phyloP scores from a whole-genome alignment of 2,113 vertebrate genomes.

The Sapajus apella region DNA sequence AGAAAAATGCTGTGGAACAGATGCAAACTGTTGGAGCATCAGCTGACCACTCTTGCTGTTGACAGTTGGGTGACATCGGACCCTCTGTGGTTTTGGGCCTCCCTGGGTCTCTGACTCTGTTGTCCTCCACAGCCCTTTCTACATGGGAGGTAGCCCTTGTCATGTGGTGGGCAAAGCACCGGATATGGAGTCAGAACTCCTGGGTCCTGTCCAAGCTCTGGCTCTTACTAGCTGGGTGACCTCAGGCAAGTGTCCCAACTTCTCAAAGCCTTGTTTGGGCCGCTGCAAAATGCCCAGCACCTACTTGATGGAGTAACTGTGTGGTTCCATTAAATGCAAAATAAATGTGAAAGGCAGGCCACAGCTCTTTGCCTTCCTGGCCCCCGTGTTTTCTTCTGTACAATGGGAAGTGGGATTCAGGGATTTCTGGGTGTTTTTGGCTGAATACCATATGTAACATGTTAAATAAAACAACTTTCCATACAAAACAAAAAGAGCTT shows the following conservation, averaged over 20 bases:
- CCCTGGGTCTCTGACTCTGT: background rate
- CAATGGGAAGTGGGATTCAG: background rate
- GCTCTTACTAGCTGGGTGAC: background rate
- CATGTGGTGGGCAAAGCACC: background rate
- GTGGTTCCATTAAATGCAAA: fast-evolving
- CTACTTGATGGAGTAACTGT: too few species aligned
- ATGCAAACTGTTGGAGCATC: conserved; percentile 47
- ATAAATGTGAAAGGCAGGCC: background rate
- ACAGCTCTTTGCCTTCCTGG: background rate
- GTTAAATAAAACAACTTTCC: background rate
- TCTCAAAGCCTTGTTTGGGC: background rate
- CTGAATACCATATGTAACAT: fast-evolving
- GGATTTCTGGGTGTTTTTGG: background rate
- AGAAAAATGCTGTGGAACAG: background rate
- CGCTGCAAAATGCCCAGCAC: background rate
- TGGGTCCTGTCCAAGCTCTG: background rate
- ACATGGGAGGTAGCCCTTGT: background rate
- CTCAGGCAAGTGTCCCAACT: background rate
- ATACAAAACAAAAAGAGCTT: background rate
- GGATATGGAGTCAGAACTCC: background rate
- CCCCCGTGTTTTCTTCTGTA: background rate
- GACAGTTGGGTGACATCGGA: background rate
- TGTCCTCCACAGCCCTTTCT: background rate
- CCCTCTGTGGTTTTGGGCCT: background rate
- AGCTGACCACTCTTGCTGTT: background rate